Percentiles rank a stretch among this genome's conserved stretches.
Conservation (phyloP, 2,888 invertebrate genomes). For the Dryadula phaetusa region DNA sequence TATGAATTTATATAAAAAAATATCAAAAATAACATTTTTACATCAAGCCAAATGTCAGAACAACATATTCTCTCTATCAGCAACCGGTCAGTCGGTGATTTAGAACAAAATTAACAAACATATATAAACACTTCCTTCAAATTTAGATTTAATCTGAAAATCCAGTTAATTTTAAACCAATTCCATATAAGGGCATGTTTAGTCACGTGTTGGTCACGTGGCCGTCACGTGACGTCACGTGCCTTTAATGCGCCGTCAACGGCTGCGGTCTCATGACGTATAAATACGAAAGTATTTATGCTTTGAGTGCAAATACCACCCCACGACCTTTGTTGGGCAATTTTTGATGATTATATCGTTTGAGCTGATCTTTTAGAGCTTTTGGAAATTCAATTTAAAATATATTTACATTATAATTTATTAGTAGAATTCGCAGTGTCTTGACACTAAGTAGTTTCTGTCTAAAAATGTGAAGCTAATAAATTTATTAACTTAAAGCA, state of each 20-base stretch:
- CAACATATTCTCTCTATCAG: neutral
- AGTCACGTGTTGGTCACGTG: slow-evolving; percentile 56
- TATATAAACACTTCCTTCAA: slow-evolving; percentile 29
- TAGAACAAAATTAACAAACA: slow-evolving; percentile 24
- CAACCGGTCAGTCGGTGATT: neutral
- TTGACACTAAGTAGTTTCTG: too few relatives aligned
- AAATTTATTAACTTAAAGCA: too few relatives aligned
- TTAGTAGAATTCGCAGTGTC: too few relatives aligned
- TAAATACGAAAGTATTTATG: slow-evolving; percentile 52
- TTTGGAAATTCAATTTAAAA: neutral
- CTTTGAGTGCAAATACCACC: slow-evolving; percentile 37
- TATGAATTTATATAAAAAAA: too few relatives aligned
- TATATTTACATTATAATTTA: too few relatives aligned
- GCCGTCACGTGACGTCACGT: slow-evolving; percentile 58
- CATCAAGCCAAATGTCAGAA: neutral
- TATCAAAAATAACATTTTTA: too few relatives aligned
- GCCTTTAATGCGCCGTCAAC: slow-evolving; percentile 54
- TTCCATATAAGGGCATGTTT: slow-evolving; percentile 60
- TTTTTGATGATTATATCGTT: slow-evolving; percentile 24
- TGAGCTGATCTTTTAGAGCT: neutral
- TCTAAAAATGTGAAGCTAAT: too few relatives aligned
- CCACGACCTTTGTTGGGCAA: slow-evolving; percentile 31
- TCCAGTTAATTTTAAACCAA: slow-evolving; percentile 55
- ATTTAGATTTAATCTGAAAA: slow-evolving; percentile 38
- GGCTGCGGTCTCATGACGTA: slow-evolving; percentile 57